Evolutionary conservation across 2,888 invertebrate genomes (phyloP).

Genomic region (Mylabris sibirica): DNA sequence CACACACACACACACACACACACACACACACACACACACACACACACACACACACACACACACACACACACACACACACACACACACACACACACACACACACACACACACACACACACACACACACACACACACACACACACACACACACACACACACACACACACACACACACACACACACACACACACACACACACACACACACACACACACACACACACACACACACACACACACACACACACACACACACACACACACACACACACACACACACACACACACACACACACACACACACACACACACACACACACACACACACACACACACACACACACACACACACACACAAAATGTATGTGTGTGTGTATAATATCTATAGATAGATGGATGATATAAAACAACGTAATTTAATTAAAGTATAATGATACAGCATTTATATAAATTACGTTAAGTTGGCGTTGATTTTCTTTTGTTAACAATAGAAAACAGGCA

Average conservation of each 20-base stretch:
- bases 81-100: background rate
- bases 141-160: background rate
- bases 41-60: background rate
- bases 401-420: conserved; percentile 49
- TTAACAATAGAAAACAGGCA: conserved; percentile 8
- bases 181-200: background rate
- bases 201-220: background rate
- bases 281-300: background rate
- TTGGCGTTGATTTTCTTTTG: conserved; percentile 8
- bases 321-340: background rate
- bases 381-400: conserved; percentile 21
- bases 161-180: background rate
- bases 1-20: background rate
- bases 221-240: background rate
- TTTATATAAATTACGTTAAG: conserved; percentile 31
- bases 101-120: background rate
- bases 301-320: background rate
- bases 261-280: background rate
- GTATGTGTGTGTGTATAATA: too few relatives aligned
- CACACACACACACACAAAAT: background rate
- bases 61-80: background rate
- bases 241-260: background rate
- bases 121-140: background rate
- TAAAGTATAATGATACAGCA: conserved; percentile 51
- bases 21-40: background rate